Evolutionary conservation across 1,140 invertebrate species (phyloP), one percentile per base, ranked within the genome.

Genomic region (Drosophila simulans): DNA sequence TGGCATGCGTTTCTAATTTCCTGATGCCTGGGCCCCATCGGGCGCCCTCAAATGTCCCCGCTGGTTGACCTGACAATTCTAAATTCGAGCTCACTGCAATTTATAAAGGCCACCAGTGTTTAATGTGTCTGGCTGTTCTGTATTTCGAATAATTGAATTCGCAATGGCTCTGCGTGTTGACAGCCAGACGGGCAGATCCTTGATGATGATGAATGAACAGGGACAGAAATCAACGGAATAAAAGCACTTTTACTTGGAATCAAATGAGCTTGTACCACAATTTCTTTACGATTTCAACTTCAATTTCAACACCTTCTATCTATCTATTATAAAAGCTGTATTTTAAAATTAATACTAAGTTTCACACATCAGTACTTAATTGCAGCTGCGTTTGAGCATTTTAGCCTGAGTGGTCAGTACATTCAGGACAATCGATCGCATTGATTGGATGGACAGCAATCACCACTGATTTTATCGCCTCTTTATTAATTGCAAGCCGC

Each of bases 1-100:
- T 79, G 78, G 75, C 84, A 77, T 77, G 72, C 84, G 76, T 89
- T 89, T 88, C 83, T 88, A 88, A 88, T 88, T 88, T 88, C 83
- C 83, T 68, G 74, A 56, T 43, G 63, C 66, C 37, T 17, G 35
- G 17, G 15, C 20, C 49, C 55, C n/a, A 11, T 20, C 55, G 8
- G 20, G 11, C 45, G 20, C 20, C 25, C 40, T 45, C 35, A 15
- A 34, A n/a, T 13, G 53, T 5, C 35, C 37, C 10, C 7, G 25
- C 8, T 51, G 52, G 40, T 46, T 82, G 49, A 37, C 39, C 53
- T 75, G 56, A 65, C 45, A 71, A 81, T 78, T 62, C 42, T 25
- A 70, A 79, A 71, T 73, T 86, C 69, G 60, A 80, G 59, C 34
- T 63, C 57, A 65, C 40, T 55, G 55, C 65, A 85, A 83, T 72